phyloP scores from a whole-genome alignment of 2,888 invertebrate genomes.

The Cheilosia vulpina region DNA sequence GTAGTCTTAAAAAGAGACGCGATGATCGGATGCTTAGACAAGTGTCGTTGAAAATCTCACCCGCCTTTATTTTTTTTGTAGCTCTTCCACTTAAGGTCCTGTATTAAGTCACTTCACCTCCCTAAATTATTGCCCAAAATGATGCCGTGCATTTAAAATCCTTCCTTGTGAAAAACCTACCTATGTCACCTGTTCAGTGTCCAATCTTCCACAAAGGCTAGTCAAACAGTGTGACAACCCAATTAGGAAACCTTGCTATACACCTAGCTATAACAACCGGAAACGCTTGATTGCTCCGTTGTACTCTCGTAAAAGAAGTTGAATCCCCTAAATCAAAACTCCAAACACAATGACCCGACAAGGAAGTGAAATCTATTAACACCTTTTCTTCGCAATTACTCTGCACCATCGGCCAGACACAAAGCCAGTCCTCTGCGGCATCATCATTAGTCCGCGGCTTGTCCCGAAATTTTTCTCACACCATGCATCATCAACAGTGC shows the following conservation, averaged over 20 bases:
- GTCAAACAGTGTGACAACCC: not conserved
- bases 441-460: constrained; percentile 64
- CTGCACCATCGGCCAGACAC: constrained; percentile 24
- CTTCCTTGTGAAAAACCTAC: no score
- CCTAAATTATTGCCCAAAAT: no score
- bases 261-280: constrained; percentile 5
- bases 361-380: constrained; percentile 73
- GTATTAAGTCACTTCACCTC: no score
- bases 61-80: no score
- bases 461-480: constrained; percentile 65
- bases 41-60: no score
- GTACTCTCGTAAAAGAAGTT: not conserved
- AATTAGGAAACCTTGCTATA: not conserved
- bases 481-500: constrained; percentile 50
- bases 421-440: constrained; percentile 15
- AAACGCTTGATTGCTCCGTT: constrained; percentile 18
- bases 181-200: not conserved
- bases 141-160: no score
- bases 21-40: no score
- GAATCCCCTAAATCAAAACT: constrained; percentile 35
- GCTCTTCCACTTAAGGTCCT: no score
- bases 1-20: no score
- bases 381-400: constrained; percentile 65
- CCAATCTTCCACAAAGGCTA: not conserved
- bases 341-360: constrained; percentile 38